Evolutionary conservation across 2,113 vertebrate genomes (phyloP).

Genomic region (Prinia subflava): DNA sequence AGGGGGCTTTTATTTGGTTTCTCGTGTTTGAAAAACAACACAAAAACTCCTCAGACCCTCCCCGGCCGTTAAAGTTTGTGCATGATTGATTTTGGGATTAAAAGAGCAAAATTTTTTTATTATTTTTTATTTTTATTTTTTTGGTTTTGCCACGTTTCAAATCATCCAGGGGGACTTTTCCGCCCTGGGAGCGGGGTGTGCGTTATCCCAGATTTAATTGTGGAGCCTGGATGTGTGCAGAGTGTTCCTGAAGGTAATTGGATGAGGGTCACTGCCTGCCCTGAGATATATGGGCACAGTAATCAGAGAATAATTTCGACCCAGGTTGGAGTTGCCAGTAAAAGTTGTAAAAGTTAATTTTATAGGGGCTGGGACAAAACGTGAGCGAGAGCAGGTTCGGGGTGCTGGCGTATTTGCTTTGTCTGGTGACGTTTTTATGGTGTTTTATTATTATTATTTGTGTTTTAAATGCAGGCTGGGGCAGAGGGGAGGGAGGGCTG

Average conservation of each 20-base stretch:
- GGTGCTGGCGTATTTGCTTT: not conserved
- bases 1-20: not conserved
- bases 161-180: conserved; percentile 8
- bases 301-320: conserved; percentile 54
- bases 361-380: conserved; percentile 21
- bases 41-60: not conserved
- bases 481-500: not conserved
- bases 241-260: conserved; percentile 48
- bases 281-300: conserved; percentile 44
- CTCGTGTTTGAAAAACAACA: not conserved
- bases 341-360: conserved; percentile 55
- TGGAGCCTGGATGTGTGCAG: not conserved
- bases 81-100: conserved; percentile 8
- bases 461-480: not conserved
- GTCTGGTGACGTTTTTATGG: conserved; percentile 28
- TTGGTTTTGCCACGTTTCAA: not conserved
- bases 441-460: conserved; percentile 58
- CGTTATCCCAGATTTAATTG: conserved; percentile 26
- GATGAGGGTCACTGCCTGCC: conserved; percentile 58
- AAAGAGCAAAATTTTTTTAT: not conserved
- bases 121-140: not conserved
- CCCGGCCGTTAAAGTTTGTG: not conserved
- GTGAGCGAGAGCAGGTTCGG: not conserved
- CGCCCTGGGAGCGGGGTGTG: not conserved
- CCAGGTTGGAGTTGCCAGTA: not conserved